Evolutionary conservation across 2,113 vertebrate species (phyloP), one percentile per base, ranked within the genome.

Genomic region (Neomonachus schauinslandi): DNA sequence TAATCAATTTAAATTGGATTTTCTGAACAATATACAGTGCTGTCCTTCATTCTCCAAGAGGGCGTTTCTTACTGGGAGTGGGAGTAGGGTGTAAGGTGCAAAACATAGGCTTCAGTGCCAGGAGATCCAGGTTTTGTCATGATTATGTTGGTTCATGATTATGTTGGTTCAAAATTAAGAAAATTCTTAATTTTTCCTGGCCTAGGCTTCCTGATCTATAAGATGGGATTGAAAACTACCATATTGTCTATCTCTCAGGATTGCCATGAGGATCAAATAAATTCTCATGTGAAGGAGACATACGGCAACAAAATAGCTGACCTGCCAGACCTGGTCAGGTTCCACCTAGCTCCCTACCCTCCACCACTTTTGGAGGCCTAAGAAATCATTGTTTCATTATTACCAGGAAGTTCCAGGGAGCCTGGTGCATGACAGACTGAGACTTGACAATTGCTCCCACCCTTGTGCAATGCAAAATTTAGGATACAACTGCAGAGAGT

Each of bases 1-100:
- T 92, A 87, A 94, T 96, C 86, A 59, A 96, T 97, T 96, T 93
- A 86, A 94, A 90, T 46, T 72, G 59, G 81, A 72, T 96, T 95
- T 96, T 94, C 53, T 79, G 42, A 22, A 89, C 89, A 95, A 76
- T 77, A 83, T 72, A 55, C 46, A 85, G 4, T 59, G 28, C 53
- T 96, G 28, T 84, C 55, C 46, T 96, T 91, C 18, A 71, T 85
- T 49, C 28, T 61, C 14, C 12, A 31, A 63, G 33, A 53, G 22
- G 18, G 18, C 39, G 2, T 84, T 94, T 94, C 21, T 83, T 89
- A 49, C 14, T 89, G 84, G 18, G 42, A 65, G 7, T 84, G 36
- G 36, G 9, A 79, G n/a, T 53, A 8, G 9, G 1, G 22, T 61
- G 0, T 7, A 33, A 33, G 42, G 7, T 49, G 71, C 18, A 72